A percentile compares a stretch with the other conserved stretches of the same genome.
Evolutionary conservation across 2,113 vertebrate species (phyloP).

Genomic region (Pelodiscus sinensis): DNA sequence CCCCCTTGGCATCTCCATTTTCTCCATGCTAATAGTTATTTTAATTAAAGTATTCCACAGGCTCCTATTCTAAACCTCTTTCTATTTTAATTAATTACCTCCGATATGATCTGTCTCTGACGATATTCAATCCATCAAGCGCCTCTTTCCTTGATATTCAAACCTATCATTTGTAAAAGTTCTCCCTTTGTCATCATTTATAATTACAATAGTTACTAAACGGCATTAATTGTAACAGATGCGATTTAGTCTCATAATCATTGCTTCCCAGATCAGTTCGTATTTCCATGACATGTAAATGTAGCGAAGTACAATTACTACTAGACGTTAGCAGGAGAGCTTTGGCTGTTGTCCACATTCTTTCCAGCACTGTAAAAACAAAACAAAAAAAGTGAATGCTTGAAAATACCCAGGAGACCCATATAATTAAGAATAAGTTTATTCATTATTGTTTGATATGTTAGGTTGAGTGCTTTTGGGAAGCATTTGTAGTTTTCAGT

Average conservation of each 20-base stretch:
- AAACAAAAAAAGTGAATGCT: not conserved
- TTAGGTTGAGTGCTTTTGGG: not conserved
- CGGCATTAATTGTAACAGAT: constrained; percentile 27
- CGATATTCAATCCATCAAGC: not conserved
- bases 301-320: not conserved
- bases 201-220: constrained; percentile 14
- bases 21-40: constrained; percentile 11
- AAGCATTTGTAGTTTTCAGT: not conserved
- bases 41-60: not conserved
- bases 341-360: not conserved
- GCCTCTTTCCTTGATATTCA: constrained; percentile 35
- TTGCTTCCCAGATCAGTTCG: constrained; percentile 22
- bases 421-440: not conserved
- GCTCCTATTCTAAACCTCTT: not conserved
- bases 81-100: constrained; percentile 47
- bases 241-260: constrained; percentile 13
- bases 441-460: not conserved
- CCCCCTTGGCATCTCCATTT: not conserved
- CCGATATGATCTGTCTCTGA: constrained; percentile 48
- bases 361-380: not conserved
- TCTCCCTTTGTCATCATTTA: constrained; percentile 31
- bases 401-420: not conserved
- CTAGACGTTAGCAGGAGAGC: not conserved
- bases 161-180: constrained; percentile 10
- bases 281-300: not conserved